Evolutionary conservation across 2,797 vertebrate genomes (phyloP).

Genomic region (Meda fulgida): DNA sequence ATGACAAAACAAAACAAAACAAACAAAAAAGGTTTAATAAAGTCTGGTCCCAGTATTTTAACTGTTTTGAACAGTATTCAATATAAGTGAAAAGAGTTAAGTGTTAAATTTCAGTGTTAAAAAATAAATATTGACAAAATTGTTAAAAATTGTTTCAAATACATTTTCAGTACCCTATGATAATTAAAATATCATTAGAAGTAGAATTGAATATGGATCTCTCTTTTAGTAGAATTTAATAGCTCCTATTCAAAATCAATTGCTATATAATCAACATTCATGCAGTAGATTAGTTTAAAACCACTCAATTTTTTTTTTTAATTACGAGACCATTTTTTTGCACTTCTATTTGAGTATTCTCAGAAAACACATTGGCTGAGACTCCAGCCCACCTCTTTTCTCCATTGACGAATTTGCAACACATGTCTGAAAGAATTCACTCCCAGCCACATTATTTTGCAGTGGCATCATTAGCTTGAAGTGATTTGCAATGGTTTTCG

Average conservation of each 20-base stretch:
- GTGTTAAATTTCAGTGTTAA: neutral
- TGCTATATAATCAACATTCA: constrained; percentile 11
- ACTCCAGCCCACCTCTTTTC: neutral
- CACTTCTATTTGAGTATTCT: neutral
- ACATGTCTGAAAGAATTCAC: constrained; percentile 18
- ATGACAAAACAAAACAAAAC: neutral
- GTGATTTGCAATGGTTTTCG: constrained; percentile 7
- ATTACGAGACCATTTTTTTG: neutral
- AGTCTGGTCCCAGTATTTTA: neutral
- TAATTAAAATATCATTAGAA: neutral
- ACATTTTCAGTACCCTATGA: neutral
- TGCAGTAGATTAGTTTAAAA: neutral
- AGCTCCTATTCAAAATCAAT: neutral
- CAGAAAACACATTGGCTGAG: neutral
- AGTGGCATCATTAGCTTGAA: constrained; percentile 15
- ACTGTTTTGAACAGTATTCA: neutral
- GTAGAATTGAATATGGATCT: neutral
- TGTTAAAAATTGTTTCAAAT: neutral
- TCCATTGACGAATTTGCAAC: constrained; percentile 23
- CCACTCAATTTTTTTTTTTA: neutral
- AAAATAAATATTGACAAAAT: neutral
- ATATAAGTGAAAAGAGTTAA: neutral
- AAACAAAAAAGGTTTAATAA: neutral
- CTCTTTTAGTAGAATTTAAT: neutral
- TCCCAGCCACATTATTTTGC: constrained; percentile 1